These are phyloP conservation scores for Vanessa tameamea DNA, from an alignment of 1,140 invertebrate genomes.

Conservation along the genomic window DNA sequence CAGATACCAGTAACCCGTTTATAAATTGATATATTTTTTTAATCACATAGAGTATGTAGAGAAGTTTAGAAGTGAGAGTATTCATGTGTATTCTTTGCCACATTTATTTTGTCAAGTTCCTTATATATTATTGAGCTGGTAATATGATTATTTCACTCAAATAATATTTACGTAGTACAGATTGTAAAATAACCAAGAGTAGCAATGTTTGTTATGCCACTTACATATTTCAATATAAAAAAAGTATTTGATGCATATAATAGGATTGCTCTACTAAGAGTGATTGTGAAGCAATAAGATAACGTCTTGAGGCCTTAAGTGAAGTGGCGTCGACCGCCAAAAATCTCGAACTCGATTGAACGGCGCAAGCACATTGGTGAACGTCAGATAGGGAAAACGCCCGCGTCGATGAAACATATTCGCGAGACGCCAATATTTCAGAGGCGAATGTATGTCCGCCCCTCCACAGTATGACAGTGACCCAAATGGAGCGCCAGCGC, in stretches of 20 bases:
- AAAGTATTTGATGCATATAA: not conserved
- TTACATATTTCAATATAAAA: too few relatives aligned
- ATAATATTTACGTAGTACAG: too few relatives aligned
- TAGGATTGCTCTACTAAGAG: conserved; percentile 10
- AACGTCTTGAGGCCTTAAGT: conserved; percentile 19
- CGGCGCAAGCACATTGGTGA: conserved; percentile 55
- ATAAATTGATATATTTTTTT: too few relatives aligned
- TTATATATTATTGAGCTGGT: too few relatives aligned
- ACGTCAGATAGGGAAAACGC: conserved; percentile 50
- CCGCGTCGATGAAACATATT: conserved; percentile 69
- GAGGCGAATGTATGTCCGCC: conserved; percentile 74
- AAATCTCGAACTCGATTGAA: conserved; percentile 50
- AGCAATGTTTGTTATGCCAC: not conserved
- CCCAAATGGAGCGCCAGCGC: conserved; percentile 77
- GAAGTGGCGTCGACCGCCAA: conserved; percentile 43
- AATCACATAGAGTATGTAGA: too few relatives aligned
- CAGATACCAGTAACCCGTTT: too few relatives aligned
- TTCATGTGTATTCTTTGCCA: too few relatives aligned
- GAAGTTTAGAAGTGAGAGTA: too few relatives aligned
- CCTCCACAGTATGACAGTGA: conserved; percentile 78
- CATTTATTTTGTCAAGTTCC: too few relatives aligned
- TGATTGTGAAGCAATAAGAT: conserved; percentile 23
- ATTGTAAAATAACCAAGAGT: not conserved
- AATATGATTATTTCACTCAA: too few relatives aligned
- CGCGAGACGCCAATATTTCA: conserved; percentile 77